Evolutionary conservation across 2,888 invertebrate species (phyloP).

Genomic region (Leptinotarsa tumamoca): DNA sequence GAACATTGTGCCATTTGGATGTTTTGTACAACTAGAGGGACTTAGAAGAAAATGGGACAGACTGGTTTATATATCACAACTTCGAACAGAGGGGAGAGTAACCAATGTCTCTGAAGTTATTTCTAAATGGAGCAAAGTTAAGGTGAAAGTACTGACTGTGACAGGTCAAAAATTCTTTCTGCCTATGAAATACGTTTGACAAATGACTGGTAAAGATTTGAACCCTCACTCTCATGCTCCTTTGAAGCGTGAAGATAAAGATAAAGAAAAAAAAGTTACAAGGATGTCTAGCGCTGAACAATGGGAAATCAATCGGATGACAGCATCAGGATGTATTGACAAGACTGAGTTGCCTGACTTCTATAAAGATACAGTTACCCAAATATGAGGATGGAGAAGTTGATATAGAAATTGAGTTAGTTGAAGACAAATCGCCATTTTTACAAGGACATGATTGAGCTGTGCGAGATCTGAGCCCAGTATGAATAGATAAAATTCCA

Average conservation of each 20-base stretch:
- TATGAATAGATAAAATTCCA: slow-evolving; percentile 96
- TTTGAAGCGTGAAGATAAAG: slow-evolving; percentile 76
- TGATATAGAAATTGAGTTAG: slow-evolving; percentile 97
- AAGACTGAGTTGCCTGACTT: slow-evolving; percentile 96
- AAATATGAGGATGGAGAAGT: slow-evolving; percentile 96
- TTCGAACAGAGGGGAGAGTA: slow-evolving; percentile 92
- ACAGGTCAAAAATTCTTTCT: slow-evolving; percentile 94
- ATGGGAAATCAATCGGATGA: slow-evolving; percentile 99
- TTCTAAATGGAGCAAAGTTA: slow-evolving; percentile 87
- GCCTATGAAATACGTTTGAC: slow-evolving; percentile 98
- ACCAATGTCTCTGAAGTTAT: slow-evolving; percentile 96
- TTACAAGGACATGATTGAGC: slow-evolving; percentile 88
- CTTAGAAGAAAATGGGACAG: slow-evolving; percentile 93
- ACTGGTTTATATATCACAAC: slow-evolving; percentile 95
- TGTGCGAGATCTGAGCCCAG: slow-evolving; percentile 92
- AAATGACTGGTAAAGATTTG: slow-evolving; percentile 92
- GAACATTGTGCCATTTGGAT: slow-evolving; percentile 97
- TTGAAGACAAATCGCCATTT: slow-evolving; percentile 99
- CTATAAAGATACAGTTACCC: slow-evolving; percentile 95
- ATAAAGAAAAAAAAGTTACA: slow-evolving; percentile 84
- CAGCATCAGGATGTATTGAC: slow-evolving; percentile 90
- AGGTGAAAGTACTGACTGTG: slow-evolving; percentile 89
- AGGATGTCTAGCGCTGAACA: slow-evolving; percentile 95
- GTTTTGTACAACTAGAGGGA: slow-evolving; percentile 96
- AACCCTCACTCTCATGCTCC: slow-evolving; percentile 85